Conservation (phyloP, 2,888 invertebrate species). For the Mythimna impura region DNA sequence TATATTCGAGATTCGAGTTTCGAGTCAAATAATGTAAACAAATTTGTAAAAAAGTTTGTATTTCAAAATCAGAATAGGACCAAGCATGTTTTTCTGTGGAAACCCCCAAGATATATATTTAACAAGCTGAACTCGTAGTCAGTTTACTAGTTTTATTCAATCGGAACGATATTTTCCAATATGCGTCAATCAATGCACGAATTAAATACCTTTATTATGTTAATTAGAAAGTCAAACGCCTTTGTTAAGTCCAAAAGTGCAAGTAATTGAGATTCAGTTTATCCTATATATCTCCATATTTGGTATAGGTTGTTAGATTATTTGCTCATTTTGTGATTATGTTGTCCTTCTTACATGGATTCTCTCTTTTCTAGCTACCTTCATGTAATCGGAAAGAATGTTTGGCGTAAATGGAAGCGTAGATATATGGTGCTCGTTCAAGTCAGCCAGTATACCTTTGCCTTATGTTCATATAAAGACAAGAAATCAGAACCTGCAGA, state of each 20-base stretch:
- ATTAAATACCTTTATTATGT: neutral
- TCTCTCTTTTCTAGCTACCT: conserved; percentile 91
- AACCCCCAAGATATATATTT: neutral
- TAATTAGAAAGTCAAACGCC: neutral
- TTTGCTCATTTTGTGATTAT: neutral
- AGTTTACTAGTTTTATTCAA: neutral
- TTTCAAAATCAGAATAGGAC: neutral
- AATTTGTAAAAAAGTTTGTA: neutral
- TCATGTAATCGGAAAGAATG: conserved; percentile 97
- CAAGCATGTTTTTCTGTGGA: conserved; percentile 1
- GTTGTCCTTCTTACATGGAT: neutral
- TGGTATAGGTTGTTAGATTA: neutral
- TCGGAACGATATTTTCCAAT: neutral
- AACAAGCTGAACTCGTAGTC: neutral
- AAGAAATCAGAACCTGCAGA: conserved; percentile 99
- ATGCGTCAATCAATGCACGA: neutral
- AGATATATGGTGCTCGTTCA: conserved; percentile 99
- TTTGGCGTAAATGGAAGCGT: conserved; percentile 99
- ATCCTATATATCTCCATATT: neutral
- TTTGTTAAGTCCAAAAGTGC: neutral
- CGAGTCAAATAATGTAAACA: neutral
- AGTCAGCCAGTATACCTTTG: conserved; percentile 99
- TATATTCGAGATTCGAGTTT: too few species aligned
- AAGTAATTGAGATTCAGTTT: neutral
- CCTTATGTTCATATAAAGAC: conserved; percentile 99